Evolutionary conservation across 2,113 vertebrate species (phyloP).

Genomic region (Apodemus speciosus): DNA sequence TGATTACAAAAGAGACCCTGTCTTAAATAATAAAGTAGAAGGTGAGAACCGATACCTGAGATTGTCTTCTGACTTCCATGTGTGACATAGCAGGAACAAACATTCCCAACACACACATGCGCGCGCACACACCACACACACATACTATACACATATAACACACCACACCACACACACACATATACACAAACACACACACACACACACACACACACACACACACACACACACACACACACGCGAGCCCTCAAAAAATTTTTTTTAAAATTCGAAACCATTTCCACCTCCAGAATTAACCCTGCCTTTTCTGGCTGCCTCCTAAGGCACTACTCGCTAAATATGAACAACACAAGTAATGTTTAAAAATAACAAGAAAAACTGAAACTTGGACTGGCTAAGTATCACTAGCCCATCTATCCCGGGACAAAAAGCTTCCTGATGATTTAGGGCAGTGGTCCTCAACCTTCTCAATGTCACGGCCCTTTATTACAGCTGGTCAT

Average conservation of each 20-base stretch:
- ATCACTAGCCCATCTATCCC: neutral
- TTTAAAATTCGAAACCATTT: neutral
- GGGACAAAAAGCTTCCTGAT: neutral
- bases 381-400: neutral
- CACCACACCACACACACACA: too few species aligned
- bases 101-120: neutral
- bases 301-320: neutral
- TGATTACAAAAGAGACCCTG: neutral
- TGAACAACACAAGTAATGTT: neutral
- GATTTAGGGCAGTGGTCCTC: neutral
- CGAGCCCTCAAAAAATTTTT: neutral
- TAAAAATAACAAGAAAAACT: neutral
- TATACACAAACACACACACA: neutral
- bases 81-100: neutral
- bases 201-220: neutral
- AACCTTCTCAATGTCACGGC: neutral
- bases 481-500: neutral
- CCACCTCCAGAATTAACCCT: neutral
- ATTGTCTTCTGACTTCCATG: neutral
- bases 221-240: neutral
- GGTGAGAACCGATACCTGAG: neutral
- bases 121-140: neutral
- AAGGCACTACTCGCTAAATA: neutral
- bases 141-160: too few species aligned
- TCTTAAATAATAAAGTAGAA: neutral